Evolutionary conservation across 2,113 vertebrate genomes (phyloP), one percentile per base, ranked within the genome.

Genomic region (Octodon degus): DNA sequence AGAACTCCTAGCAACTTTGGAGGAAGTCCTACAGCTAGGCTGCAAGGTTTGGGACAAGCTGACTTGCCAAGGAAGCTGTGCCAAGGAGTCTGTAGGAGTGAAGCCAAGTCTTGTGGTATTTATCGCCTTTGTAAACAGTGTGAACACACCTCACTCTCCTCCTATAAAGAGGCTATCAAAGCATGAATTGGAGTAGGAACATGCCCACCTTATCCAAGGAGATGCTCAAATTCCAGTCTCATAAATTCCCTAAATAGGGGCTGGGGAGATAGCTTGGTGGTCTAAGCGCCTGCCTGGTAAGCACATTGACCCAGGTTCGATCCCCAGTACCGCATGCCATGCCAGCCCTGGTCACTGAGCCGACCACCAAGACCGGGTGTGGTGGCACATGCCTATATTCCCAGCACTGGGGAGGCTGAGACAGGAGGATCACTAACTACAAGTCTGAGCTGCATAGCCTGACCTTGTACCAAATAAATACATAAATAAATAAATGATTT

Each of bases 1-100:
- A 84, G n/a, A 96, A 91, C 63, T 34, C 82, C 90, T 80, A 67
- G 47, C 34, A 92, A 43, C 72, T 86, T 37, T 10, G 53, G 83
- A 91, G 80, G 62, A 85, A 50, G 60, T 86, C 72, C 85, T 30
- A 25, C 13, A 32, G 16, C 82, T 32, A 43, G 70, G 68, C 27
- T 68, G 47, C 34, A 62, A 47, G 53, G 17, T 85, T 91, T 68
- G 76, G 62, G 93, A 58, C 68, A 53, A 30, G 43, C 63, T 53
- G 83, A 85, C 68, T 77, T 60, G 50, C 76, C 19, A 65, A 63
- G 76, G 13, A 32, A 95, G 19, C 32, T 50, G 58, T 8, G 63
- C 37, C 65, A 70, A 60, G 11, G 25, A 10, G 9, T 86, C 34
- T 3, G 47, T 32, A 37, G 62, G 76, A 77, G 19, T 17, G 13